Evolutionary conservation across 2,113 vertebrate species (phyloP).

Genomic region (Pseudopipra pipra): DNA sequence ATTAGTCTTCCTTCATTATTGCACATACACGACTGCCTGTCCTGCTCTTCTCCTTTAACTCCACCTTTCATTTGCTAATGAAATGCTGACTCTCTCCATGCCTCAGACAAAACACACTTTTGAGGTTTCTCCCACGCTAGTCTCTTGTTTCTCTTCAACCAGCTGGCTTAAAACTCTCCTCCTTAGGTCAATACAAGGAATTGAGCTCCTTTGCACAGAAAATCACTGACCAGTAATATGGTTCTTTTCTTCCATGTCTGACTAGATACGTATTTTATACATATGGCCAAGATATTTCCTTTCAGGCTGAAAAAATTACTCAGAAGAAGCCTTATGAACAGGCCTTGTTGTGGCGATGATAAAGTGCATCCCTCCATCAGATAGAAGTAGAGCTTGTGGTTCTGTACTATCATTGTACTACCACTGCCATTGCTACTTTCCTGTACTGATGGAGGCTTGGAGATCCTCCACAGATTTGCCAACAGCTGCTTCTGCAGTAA

Average conservation of each 20-base stretch:
- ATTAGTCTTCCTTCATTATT: not conserved
- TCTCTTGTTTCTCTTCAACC: not conserved
- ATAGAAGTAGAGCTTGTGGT: not conserved
- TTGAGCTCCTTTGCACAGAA: not conserved
- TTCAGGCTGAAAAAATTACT: not conserved
- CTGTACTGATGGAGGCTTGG: not conserved
- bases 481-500: not conserved
- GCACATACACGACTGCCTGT: fast-evolving
- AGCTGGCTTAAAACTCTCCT: not conserved
- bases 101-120: not conserved
- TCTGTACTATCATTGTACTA: not conserved
- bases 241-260: not conserved
- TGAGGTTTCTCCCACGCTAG: not conserved
- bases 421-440: not conserved
- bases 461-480: fast-evolving
- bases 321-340: not conserved
- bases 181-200: not conserved
- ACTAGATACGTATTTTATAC: not conserved
- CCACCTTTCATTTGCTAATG: not conserved
- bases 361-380: not conserved
- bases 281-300: not conserved
- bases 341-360: not conserved
- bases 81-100: not conserved
- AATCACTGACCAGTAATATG: not conserved
- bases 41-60: not conserved